These are phyloP conservation scores for Eulacestoma nigropectus DNA, from an alignment of 2,113 vertebrate species.

Conservation along the genomic window DNA sequence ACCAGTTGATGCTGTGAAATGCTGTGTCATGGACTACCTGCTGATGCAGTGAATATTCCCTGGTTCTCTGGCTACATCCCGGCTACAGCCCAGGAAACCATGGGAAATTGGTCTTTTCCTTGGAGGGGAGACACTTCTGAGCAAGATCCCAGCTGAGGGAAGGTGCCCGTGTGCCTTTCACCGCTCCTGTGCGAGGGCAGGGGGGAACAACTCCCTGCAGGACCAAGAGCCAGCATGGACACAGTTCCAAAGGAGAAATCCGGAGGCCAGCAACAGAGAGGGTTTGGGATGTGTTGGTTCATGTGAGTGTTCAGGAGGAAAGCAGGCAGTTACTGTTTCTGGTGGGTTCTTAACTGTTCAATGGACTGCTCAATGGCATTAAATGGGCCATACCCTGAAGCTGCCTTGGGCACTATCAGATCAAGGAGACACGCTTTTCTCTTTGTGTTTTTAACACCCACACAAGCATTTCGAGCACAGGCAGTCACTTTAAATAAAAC, in stretches of 20 bases:
- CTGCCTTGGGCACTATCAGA: slow-evolving; percentile 29
- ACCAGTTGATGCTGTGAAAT: neutral
- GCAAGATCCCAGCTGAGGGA: neutral
- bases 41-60: neutral
- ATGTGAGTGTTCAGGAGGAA: neutral
- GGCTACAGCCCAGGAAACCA: neutral
- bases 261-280: neutral
- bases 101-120: neutral
- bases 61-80: neutral
- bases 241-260: neutral
- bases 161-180: accelerated
- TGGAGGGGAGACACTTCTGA: neutral
- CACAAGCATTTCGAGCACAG: neutral
- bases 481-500: slow-evolving; percentile 53
- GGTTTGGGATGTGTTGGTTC: neutral
- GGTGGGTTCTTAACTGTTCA: slow-evolving; percentile 43
- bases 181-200: accelerated
- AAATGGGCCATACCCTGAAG: slow-evolving; percentile 46
- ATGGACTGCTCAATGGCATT: slow-evolving; percentile 37
- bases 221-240: neutral
- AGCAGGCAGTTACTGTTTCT: slow-evolving; percentile 16
- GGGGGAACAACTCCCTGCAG: accelerated
- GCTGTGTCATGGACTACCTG: neutral
- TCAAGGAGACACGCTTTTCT: neutral
- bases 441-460: neutral